Evolutionary conservation across 2,113 vertebrate genomes (phyloP), one percentile per base, ranked within the genome.

Genomic region (Setophaga petechia): DNA sequence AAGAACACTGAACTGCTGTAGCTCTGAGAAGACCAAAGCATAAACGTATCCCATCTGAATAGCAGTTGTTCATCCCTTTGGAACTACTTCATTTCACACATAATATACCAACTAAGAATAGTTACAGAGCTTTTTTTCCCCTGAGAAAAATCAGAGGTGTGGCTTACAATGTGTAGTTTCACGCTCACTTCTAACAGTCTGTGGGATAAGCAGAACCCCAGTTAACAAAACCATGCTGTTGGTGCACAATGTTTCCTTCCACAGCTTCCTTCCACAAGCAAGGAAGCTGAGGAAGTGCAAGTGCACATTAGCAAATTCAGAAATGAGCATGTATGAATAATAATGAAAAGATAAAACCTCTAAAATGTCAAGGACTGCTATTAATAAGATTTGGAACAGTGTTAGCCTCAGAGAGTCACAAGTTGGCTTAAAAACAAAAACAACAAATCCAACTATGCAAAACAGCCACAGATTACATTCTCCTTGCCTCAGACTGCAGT

Each of bases 381-480:
- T 77, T 93, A 94, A 92, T 86, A 92, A 87, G 41, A 33, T 59
- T 66, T 88, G 74, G 63, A 94, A 41, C 46, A 54, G 12, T 31
- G 13, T 57, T 63, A 89, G 54, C 30, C 54, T 63, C 58, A 35
- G 67, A 91, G 74, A 90, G 80, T 74, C 72, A 79, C 21, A 43
- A 87, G 0, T 11, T 93, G 85, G 87, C 93, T 80, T 58, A 82
- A 78, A 89, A 94, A 68, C 69, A 91, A 95, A 94, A 77, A 7
- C 58, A 95, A 75, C 68, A 88, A 73, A 74, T 54, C 61, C 78
- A 95, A 39, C 79, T 92, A 94, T 85, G 93, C 47, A 81, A 80
- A 93, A 83, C 47, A 87, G 81, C 84, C 95, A 87, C 54, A 69
- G 61, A 94, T 79, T 72, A 85, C 84, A 59, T 91, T 91, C 59